Base-by-base conservation (phyloP, 2,113 vertebrate genomes). In the Misgurnus mizolepis region DNA sequence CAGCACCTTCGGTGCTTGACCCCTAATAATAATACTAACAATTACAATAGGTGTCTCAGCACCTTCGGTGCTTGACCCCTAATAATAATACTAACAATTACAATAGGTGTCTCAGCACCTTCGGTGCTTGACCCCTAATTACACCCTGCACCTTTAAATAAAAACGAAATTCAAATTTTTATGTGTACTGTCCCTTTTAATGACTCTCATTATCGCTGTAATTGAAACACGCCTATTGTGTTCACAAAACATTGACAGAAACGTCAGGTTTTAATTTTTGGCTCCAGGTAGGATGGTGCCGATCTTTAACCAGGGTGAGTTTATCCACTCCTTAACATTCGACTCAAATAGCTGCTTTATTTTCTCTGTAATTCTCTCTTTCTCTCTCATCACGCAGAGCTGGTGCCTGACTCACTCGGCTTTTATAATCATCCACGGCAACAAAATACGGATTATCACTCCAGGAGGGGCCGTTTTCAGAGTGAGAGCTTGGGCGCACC, bases 381-480 rank as follows among this genome's bases (percentile, higher is more conserved):
- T 82, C 85, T 89, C 82, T 88, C 85, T 86, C 86, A 87, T 90
- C 88, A 91, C 84, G 84, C 86, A 83, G 72, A 83, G 86, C 89
- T 87, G 83, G 84, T 88, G 86, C 88, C 89, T 90, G 87, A 89
- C 88, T 86, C 87, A 88, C 87, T 89, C 88, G 89, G 89, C 90
- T 89, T 91, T 76, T 92, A 89, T 91, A 91, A 92, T 93, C 91
- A 93, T 87, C 88, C 89, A 88, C 84, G 89, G 91, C 90, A 89
- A 92, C 91, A 91, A 92, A 92, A 92, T 91, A 91, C 87, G 89
- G 91, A 91, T 94, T 91, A 92, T 91, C 90, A 88, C 90, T 88
- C 88, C 75, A 86, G 88, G 82, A 90, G 89, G 62, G 80, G 78
- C 80, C 84, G 80, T 86, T 75, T 93, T 92, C 87, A 86, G 88